Evolutionary conservation across 2,888 invertebrate genomes (phyloP), one percentile per base, ranked within the genome.

Genomic region (Watsonalla cultraria): DNA sequence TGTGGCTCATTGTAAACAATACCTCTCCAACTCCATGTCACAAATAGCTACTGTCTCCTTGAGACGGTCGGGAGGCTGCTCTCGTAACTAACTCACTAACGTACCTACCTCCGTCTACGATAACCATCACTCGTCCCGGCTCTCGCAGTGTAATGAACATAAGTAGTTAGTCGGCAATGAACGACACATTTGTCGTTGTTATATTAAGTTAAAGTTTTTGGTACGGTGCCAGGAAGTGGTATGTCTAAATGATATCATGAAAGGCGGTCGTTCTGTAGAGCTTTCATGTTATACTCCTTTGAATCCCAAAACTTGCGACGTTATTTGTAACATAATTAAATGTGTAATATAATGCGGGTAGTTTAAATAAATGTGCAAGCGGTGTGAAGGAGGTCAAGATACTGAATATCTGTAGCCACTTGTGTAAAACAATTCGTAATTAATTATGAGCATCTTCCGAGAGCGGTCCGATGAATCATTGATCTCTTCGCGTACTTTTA

Each of bases 1-100:
- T 80, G 78, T 74, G 74, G 70, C 76, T 71, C 72, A 72, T 76
- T 73, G 67, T 68, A 74, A 77, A 79, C 80, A 82, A 80, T 76
- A 73, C 66, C 64, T 62, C 60, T 62, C 60, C 60, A 61, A 62
- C 60, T 62, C 60, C 60, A 61, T 57, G 59, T 59, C 58, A 59
- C 70, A 69, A 74, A 74, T 73, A 71, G 71, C 69, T 68, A 54
- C 64, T 65, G 68, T 69, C 67, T 73, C 74, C 69, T 71, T 62
- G 68, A 70, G 64, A 54, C 59, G 61, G 67, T 58, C 57, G 55
- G 54, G 65, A 60, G 60, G 58, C 58, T 54, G 57, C 53, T 55
- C 55, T 54, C 51, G 55, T 55, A 56, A 55, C 54, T 57, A 47
- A 58, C 48, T 54, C 64, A 52, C 55, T 55, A 56, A 52, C 59